Evolutionary conservation across 2,113 vertebrate species (phyloP), one percentile per base, ranked within the genome.

Genomic region (Corythaeola cristata): DNA sequence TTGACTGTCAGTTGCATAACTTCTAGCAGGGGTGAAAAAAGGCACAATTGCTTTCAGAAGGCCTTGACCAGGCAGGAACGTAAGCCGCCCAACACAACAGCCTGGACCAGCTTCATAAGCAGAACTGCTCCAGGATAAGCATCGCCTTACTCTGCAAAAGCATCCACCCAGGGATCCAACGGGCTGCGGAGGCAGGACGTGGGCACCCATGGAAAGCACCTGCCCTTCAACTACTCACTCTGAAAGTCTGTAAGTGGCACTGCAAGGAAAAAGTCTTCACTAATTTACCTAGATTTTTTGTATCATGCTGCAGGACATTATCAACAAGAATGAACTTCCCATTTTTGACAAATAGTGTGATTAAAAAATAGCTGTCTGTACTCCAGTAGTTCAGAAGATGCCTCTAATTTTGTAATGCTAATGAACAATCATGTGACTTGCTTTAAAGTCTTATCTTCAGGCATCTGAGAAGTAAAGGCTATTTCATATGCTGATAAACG

Each of bases 81-180:
- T 10, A 7, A 83, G 20, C 39, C 81, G 52, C n/a, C 44, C 64
- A 87, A 84, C 32, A 45, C 32, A 88, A 85, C 37, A 77, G 60
- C 17, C 7, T 0, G 1, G 16, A 81, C 2, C 12, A 72, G 49
- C 49, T 74, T 45, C 2, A 1, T 68, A 17, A 87, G 37, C 50
- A 89, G 62, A 92, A 87, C 17, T 68, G 33, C 56, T 82, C 17
- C 30, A 85, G 62, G 71, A 45, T 82, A 95, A 94, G 27, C 93
- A 85, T 7, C 1, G 1, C 63, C 22, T 76, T 50, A 49, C 14
- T 24, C 53, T 76, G 73, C 66, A 73, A 44, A 91, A 89, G 27
- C 0, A 0, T 41, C 19, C 52, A 41, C 30, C 12, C 33, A 76
- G 53, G 17, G 59, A 83, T 47, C 24, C 37, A 64, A 67, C 0